Conservation (phyloP, 2,113 vertebrate genomes). For the Hippoglossus stenolepis region DNA sequence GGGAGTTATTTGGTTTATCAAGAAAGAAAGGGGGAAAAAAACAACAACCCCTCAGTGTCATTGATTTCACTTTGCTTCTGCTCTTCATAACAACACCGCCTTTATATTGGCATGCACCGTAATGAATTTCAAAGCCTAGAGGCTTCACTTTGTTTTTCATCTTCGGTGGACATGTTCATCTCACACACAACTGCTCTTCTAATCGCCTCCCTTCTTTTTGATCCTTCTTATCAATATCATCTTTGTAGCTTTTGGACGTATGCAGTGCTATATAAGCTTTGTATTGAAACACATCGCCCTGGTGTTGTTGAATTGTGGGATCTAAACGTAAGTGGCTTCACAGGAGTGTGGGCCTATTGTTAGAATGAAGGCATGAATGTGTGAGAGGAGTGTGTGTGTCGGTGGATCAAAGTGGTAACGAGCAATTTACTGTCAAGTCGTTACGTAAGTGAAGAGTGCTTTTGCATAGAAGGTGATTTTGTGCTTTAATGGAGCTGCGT, state of each 20-base stretch:
- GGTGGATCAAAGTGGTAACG: slow-evolving; percentile 76
- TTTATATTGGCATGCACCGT: slow-evolving; percentile 26
- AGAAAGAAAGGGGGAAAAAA: slow-evolving; percentile 14
- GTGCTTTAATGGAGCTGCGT: slow-evolving; percentile 48
- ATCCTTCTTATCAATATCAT: not conserved
- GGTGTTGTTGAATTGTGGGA: slow-evolving; percentile 44
- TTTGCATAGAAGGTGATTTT: slow-evolving; percentile 64
- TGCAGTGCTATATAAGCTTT: not conserved
- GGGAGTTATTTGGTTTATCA: slow-evolving; percentile 23
- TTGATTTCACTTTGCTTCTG: slow-evolving; percentile 41
- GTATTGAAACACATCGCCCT: slow-evolving; percentile 23
- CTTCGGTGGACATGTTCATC: slow-evolving; percentile 16
- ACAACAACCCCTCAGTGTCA: slow-evolving; percentile 4
- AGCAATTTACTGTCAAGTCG: slow-evolving; percentile 73
- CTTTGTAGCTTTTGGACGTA: not conserved
- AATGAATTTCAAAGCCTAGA: slow-evolving; percentile 39
- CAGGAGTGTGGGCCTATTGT: slow-evolving; percentile 64
- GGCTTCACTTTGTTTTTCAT: slow-evolving; percentile 25
- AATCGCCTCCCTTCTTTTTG: slow-evolving; percentile 5
- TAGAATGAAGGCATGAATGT: slow-evolving; percentile 63
- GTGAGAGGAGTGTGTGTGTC: slow-evolving; percentile 72
- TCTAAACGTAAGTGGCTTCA: slow-evolving; percentile 57
- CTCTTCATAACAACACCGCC: slow-evolving; percentile 23
- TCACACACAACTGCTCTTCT: slow-evolving; percentile 11
- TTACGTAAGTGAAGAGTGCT: slow-evolving; percentile 69